phyloP scores from a whole-genome alignment of 2,888 invertebrate genomes.

The Scelioninae gen. 1 region DNA sequence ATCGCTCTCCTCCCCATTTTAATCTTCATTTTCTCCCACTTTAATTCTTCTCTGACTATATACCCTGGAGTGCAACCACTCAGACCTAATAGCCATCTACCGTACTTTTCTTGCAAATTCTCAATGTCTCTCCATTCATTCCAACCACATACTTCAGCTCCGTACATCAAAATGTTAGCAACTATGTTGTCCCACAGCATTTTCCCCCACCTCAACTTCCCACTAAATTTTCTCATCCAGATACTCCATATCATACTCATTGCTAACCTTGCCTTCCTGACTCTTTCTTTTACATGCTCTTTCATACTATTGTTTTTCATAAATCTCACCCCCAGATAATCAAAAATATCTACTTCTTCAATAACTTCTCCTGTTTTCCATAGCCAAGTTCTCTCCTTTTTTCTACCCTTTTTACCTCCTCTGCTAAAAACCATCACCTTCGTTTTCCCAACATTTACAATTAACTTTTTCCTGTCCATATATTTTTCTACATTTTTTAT shows the following conservation, averaged over 20 bases:
- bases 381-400: too few species aligned
- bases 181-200: neutral
- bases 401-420: too few species aligned
- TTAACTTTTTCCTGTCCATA: too few species aligned
- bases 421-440: too few species aligned
- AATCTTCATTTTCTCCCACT: conserved; percentile 8
- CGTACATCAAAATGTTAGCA: too few species aligned
- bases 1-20: conserved; percentile 1
- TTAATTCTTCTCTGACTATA: conserved; percentile 16
- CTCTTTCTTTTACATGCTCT: conserved; percentile 5
- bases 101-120: neutral
- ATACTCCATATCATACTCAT: neutral
- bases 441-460: too few species aligned
- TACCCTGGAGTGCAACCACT: neutral
- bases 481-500: too few species aligned
- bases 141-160: too few species aligned
- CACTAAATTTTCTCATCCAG: neutral
- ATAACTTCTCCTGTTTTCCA: too few species aligned
- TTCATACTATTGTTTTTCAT: neutral
- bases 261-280: neutral
- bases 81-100: neutral
- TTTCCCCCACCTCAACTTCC: neutral
- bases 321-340: too few species aligned
- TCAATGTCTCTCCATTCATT: too few species aligned
- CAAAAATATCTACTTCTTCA: too few species aligned